Evolutionary conservation across 2,797 vertebrate genomes (phyloP), one percentile per base, ranked within the genome.

Genomic region (Spatula clypeata): DNA sequence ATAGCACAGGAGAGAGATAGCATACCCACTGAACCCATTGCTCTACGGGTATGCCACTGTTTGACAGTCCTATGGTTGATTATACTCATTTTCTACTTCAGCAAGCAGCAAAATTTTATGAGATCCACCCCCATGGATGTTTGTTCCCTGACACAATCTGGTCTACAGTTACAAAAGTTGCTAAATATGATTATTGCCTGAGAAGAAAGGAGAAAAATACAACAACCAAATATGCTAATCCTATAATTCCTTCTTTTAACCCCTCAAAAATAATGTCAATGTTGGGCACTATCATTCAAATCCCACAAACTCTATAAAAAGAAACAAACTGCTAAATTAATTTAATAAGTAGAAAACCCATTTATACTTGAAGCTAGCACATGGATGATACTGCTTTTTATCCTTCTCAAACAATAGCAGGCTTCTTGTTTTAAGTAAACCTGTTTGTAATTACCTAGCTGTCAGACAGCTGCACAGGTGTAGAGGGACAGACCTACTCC

Each of bases 131-230:
- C 62, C 85, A 64, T 88, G 45, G 79, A 96, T 67, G 87, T 90
- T 97, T 77, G 87, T 88, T 96, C 85, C 77, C 92, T 94, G 65
- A 90, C 88, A 91, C 93, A 95, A 90, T 90, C 76, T 85, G 58
- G 66, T 92, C 81, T 93, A 91, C 66, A 77, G 76, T 82, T 94
- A 74, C 91, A 94, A 67, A 95, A 96, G 65, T 93, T 94, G 86
- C 96, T 97, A 95, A 95, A 96, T 96, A 87, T 58, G 90, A 94
- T 90, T 94, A 93, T 80, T 96, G 89, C 86, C 69, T 66, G 34
- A 87, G 45, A 89, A 90, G 85, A 87, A 87, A 76, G 49, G 42
- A 77, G 40, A 77, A 86, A 94, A 92, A 89, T 90, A 71, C 62
- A 64, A 92, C 75, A 92, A 90, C 32, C 40, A 80, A 94, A 85